Conservation (phyloP, 2,113 vertebrate genomes). For the Oryzias melastigma region DNA sequence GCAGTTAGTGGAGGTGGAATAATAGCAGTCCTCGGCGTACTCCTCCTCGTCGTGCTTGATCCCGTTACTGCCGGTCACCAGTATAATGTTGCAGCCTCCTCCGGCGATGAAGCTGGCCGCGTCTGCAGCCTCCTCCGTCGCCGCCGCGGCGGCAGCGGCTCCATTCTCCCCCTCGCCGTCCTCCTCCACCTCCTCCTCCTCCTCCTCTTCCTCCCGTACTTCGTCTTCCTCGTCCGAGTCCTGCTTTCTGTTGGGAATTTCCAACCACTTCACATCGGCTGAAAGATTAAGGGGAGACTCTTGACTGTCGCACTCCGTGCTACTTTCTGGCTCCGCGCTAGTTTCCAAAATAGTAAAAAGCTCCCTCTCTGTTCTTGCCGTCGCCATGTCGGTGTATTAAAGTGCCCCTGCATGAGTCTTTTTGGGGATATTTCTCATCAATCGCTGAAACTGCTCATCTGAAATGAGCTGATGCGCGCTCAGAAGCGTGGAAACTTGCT, state of each 20-base stretch:
- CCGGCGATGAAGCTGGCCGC: constrained; percentile 71
- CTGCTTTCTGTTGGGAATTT: constrained; percentile 80
- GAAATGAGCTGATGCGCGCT: constrained; percentile 69
- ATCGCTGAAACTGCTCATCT: constrained; percentile 62
- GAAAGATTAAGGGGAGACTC: constrained; percentile 79
- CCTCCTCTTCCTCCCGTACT: constrained; percentile 62
- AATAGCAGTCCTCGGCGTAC: constrained; percentile 76
- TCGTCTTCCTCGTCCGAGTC: constrained; percentile 79
- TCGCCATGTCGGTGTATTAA: constrained; percentile 85
- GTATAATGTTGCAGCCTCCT: constrained; percentile 81
- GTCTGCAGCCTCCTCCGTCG: constrained; percentile 68
- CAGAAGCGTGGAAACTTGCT: constrained; percentile 68
- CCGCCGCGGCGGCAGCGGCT: constrained; percentile 39
- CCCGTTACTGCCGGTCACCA: constrained; percentile 80
- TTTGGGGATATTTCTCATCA: constrained; percentile 63
- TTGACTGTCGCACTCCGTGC: constrained; percentile 72
- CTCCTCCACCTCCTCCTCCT: constrained; percentile 39
- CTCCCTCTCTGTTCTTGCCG: constrained; percentile 83
- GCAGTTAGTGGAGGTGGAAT: constrained; percentile 78
- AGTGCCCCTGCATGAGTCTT: constrained; percentile 85
- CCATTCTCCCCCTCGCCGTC: constrained; percentile 67
- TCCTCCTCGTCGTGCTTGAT: constrained; percentile 81
- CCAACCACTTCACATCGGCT: constrained; percentile 83
- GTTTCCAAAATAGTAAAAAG: constrained; percentile 87
- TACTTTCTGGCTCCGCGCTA: constrained; percentile 81